phyloP scores from a whole-genome alignment of 1,140 invertebrate species.

The Drosophila triauraria region DNA sequence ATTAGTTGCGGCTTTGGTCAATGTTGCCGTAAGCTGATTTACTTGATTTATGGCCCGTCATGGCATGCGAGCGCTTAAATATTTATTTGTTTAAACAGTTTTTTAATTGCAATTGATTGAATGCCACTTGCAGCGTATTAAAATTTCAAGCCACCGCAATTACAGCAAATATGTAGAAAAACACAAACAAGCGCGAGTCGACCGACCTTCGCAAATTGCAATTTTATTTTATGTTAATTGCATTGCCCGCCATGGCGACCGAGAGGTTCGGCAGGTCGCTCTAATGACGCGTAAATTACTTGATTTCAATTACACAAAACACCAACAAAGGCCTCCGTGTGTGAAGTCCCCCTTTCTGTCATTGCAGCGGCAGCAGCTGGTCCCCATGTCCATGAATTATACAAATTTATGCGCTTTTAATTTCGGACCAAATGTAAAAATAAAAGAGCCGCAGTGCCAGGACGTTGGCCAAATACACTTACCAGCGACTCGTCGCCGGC shows the following conservation, averaged over 20 bases:
- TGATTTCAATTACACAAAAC: constrained; percentile 65
- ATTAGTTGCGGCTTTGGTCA: constrained; percentile 42
- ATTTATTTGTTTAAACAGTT: constrained; percentile 42
- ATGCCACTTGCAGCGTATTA: constrained; percentile 59
- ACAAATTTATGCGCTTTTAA: constrained; percentile 75
- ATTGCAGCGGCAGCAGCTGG: constrained; percentile 34
- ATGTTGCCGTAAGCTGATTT: constrained; percentile 31
- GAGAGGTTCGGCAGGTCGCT: constrained; percentile 50
- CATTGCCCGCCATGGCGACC: constrained; percentile 11
- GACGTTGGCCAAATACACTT: constrained; percentile 11
- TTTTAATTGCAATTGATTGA: constrained; percentile 71
- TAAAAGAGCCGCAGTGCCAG: constrained; percentile 16
- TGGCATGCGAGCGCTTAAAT: constrained; percentile 22
- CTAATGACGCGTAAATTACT: constrained; percentile 78
- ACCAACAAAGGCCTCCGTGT: constrained; percentile 19
- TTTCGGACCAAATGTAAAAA: constrained; percentile 65
- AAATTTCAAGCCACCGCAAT: constrained; percentile 66
- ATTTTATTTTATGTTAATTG: constrained; percentile 76
- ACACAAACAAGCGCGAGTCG: constrained; percentile 11
- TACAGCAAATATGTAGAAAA: constrained; percentile 47
- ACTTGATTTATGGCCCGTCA: constrained; percentile 46
- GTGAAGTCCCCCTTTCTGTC: neutral
- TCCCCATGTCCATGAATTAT: constrained; percentile 67
- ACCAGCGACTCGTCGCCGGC: neutral
- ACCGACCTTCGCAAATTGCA: constrained; percentile 26